A percentile compares a stretch with the other conserved stretches of the same genome.
Conservation (phyloP, 2,888 invertebrate genomes). For the Patella caerulea region DNA sequence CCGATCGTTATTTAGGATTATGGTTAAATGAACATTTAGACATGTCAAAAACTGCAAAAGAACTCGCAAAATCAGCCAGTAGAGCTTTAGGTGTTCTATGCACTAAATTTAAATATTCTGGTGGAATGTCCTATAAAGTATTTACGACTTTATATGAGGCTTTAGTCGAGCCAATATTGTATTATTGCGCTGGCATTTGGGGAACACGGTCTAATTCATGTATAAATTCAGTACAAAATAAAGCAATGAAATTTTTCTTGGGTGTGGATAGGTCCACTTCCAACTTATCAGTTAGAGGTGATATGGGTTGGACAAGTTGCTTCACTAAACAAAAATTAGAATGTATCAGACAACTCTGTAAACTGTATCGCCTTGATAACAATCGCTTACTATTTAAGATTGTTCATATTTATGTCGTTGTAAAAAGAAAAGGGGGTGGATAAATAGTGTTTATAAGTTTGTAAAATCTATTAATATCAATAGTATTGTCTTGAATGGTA, state of each 20-base stretch:
- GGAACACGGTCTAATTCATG: not conserved
- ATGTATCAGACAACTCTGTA: not conserved
- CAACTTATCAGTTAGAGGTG: not conserved
- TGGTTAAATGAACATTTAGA: slow-evolving; percentile 6
- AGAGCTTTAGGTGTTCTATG: not conserved
- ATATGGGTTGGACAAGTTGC: not conserved
- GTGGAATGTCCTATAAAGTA: too few species aligned
- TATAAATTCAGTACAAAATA: not conserved
- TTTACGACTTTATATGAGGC: too few species aligned
- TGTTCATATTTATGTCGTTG: too few species aligned
- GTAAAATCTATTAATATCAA: too few species aligned
- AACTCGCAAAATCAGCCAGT: not conserved
- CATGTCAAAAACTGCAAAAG: not conserved
- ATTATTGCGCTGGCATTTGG: not conserved
- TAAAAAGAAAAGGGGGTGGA: too few species aligned
- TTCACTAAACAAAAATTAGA: slow-evolving; percentile 1
- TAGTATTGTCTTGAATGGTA: too few species aligned
- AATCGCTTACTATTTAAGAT: too few species aligned
- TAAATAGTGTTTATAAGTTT: too few species aligned
- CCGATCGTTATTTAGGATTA: not conserved
- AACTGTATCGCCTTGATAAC: too few species aligned
- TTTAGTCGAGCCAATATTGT: too few species aligned
- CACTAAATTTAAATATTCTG: not conserved
- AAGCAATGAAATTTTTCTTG: not conserved
- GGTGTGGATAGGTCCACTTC: not conserved